Evolutionary conservation across 2,113 vertebrate species (phyloP).

Genomic region (Chrysemys picta): DNA sequence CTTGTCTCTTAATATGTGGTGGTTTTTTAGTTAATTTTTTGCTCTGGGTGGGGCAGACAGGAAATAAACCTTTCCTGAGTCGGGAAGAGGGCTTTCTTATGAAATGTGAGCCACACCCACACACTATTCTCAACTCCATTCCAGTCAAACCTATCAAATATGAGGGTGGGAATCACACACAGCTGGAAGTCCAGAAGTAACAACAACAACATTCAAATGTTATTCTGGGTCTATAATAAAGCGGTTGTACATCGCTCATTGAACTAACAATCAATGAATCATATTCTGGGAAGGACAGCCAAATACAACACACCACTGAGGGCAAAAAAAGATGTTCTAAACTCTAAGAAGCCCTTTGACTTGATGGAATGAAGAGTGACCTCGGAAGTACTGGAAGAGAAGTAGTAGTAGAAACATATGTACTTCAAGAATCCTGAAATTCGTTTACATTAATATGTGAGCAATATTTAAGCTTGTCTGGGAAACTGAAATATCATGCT

Average conservation of each 20-base stretch:
- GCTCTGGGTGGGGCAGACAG: neutral
- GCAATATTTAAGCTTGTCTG: neutral
- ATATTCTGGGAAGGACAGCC: neutral
- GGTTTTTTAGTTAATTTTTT: neutral
- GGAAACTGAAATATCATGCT: neutral
- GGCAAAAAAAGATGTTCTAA: neutral
- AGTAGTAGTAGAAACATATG: neutral
- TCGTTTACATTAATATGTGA: neutral
- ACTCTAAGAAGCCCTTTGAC: slow-evolving; percentile 1
- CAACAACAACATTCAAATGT: neutral
- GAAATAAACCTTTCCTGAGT: neutral
- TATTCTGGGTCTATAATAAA: slow-evolving; percentile 6
- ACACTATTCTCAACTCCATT: neutral
- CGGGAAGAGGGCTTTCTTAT: neutral
- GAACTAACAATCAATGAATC: neutral
- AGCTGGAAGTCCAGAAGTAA: neutral
- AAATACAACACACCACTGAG: neutral
- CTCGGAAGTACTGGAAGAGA: neutral
- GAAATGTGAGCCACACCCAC: neutral
- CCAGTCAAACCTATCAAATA: neutral
- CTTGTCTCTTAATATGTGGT: accelerated
- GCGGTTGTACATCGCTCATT: neutral
- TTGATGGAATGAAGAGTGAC: neutral
- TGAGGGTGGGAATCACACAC: neutral
- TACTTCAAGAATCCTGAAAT: neutral